Evolutionary conservation across 1,140 invertebrate species (phyloP).

Genomic region (Drosophila carrolli): DNA sequence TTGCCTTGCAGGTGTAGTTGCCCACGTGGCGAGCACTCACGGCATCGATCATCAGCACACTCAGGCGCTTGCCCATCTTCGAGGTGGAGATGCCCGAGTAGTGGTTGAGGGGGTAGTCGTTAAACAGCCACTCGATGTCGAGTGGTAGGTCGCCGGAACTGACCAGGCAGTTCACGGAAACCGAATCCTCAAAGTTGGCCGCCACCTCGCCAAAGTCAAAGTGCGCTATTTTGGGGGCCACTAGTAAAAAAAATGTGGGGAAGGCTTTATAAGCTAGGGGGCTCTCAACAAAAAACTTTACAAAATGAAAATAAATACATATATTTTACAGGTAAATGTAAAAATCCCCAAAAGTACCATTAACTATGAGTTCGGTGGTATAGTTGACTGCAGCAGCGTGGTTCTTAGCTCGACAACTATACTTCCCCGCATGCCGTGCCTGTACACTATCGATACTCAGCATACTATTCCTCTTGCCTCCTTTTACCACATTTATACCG

Average conservation of each 20-base stretch:
- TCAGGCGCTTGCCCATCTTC: conserved; percentile 87
- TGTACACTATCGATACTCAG: conserved; percentile 92
- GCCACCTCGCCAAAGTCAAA: conserved; percentile 88
- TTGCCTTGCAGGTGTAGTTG: conserved; percentile 88
- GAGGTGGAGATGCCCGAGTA: conserved; percentile 85
- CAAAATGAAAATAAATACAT: conserved; percentile 27
- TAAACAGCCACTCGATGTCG: conserved; percentile 87
- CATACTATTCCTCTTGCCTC: conserved; percentile 91
- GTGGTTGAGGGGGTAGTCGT: conserved; percentile 86
- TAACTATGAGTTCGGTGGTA: conserved; percentile 89
- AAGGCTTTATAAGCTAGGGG: conserved; percentile 7
- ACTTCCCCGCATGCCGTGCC: conserved; percentile 91
- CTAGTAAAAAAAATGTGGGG: conserved; percentile 69
- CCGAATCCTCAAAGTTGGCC: conserved; percentile 87
- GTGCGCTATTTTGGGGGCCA: conserved; percentile 88
- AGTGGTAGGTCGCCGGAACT: conserved; percentile 88
- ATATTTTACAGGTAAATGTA: conserved; percentile 46
- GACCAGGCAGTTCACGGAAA: conserved; percentile 87
- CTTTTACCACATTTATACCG: conserved; percentile 90
- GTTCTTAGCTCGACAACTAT: conserved; percentile 92
- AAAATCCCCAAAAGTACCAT: conserved; percentile 86
- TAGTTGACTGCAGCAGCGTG: conserved; percentile 89
- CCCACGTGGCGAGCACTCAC: conserved; percentile 86
- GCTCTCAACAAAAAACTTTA: conserved; percentile 45
- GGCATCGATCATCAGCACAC: conserved; percentile 85